Base-by-base conservation (phyloP, 2,797 vertebrate genomes). In the Serranus cabrilla region DNA sequence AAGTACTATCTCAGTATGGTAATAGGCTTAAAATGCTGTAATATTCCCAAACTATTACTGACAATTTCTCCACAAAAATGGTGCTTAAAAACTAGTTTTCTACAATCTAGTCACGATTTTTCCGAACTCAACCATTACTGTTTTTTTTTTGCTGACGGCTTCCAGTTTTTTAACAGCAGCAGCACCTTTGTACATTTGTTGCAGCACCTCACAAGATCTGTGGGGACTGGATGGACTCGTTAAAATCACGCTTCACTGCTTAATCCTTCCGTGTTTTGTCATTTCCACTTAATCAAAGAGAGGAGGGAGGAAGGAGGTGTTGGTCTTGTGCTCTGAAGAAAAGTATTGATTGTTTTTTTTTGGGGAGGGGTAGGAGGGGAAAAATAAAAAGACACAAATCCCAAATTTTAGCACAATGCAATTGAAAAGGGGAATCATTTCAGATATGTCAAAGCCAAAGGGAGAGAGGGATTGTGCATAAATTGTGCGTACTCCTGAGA, bases 201-300 rank as follows among this genome's bases (percentile, higher is more conserved):
- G 62, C 25, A 87, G 79, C 78, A 85, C 83, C 83, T 84, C 72
- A 40, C 43, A 69, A 73, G 40, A 77, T 85, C 77, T 71, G 40
- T 51, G 63, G 81, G 84, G 76, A 83, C 76, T 78, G 79, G 63
- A 79, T 54, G 76, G 76, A 89, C 89, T 92, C 72, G 83, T 92
- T 94, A 92, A 91, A 92, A 91, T 91, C 86, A 92, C 34, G 89
- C 86, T 87, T 83, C 80, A 73, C 75, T 90, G 85, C 88, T 72
- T 91, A 90, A 91, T 89, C 87, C 87, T 64, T 55, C 57, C 31
- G 27, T 81, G 80, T 87, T 86, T 91, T 90, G 83, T 89, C 88
- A 71, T 88, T 91, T 91, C 61, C 54, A 85, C 64, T 90, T 79
- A 82, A 86, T 89, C 81, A 82, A 76, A 76, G 20, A 49, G 43